Evolutionary conservation across 2,888 invertebrate genomes (phyloP).

Genomic region (Pyrrhosoma nymphula): DNA sequence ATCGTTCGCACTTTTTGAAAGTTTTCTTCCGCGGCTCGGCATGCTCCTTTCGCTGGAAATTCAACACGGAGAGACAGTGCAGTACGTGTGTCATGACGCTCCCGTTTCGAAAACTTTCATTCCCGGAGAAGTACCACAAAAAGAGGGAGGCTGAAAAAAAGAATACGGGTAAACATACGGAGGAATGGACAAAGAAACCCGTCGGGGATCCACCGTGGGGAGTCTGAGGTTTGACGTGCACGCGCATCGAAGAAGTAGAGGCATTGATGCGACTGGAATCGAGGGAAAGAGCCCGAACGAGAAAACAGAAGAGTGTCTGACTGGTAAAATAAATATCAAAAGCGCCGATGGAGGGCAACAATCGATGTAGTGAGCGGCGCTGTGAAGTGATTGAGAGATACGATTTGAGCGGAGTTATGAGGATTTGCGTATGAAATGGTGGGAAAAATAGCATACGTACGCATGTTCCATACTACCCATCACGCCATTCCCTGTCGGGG

Average conservation of each 20-base stretch:
- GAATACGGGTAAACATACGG: neutral
- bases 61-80: neutral
- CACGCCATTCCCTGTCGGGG: too few species aligned
- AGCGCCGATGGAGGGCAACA: neutral
- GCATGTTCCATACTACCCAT: too few species aligned
- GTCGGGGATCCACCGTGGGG: neutral
- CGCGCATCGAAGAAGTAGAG: neutral
- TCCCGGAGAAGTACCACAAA: neutral
- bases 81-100: too few species aligned
- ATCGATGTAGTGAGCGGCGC: too few species aligned
- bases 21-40: neutral
- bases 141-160: neutral
- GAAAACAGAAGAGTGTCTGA: neutral
- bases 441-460: too few species aligned
- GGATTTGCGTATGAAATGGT: neutral
- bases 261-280: neutral
- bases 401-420: neutral
- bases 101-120: too few species aligned
- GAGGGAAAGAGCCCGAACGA: neutral
- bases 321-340: neutral
- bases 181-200: neutral
- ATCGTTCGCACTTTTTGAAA: neutral
- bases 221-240: neutral
- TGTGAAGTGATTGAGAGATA: neutral
- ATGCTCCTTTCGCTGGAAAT: neutral